Conservation (phyloP, 2,888 invertebrate species). For the Callosobruchus maculatus region DNA sequence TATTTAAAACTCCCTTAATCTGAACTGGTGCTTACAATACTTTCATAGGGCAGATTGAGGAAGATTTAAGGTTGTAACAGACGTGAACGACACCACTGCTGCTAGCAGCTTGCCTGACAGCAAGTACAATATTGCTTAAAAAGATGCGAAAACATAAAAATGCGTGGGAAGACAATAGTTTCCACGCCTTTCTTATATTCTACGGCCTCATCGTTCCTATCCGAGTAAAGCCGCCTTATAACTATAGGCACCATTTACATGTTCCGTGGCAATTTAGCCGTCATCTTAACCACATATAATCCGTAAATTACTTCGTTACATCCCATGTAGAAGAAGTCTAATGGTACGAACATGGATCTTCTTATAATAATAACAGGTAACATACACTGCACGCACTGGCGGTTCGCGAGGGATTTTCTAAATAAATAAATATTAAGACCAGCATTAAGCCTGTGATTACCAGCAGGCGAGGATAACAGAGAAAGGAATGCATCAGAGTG, state of each 20-base stretch:
- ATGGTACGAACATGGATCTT: background rate
- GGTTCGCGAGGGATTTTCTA: background rate
- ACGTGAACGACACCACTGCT: too few relatives aligned
- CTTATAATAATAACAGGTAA: background rate
- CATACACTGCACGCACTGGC: background rate
- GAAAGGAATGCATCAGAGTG: background rate
- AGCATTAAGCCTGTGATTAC: background rate
- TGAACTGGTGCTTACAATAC: too few relatives aligned
- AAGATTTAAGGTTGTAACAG: too few relatives aligned
- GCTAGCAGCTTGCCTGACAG: too few relatives aligned
- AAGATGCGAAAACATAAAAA: too few relatives aligned
- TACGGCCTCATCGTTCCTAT: background rate
- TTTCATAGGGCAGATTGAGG: too few relatives aligned
- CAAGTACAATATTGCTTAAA: too few relatives aligned
- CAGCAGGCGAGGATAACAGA: background rate
- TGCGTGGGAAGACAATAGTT: background rate
- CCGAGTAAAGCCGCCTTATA: background rate
- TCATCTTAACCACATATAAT: background rate
- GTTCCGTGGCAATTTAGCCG: background rate
- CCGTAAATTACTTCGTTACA: background rate
- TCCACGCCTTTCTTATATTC: background rate
- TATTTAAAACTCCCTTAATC: too few relatives aligned
- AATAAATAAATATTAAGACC: background rate
- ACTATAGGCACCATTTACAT: background rate
- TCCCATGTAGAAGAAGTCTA: background rate